A percentile compares a stretch with the other conserved stretches of the same genome.
Conservation (phyloP, 2,888 invertebrate genomes). For the Agonopterix subpropinquella region DNA sequence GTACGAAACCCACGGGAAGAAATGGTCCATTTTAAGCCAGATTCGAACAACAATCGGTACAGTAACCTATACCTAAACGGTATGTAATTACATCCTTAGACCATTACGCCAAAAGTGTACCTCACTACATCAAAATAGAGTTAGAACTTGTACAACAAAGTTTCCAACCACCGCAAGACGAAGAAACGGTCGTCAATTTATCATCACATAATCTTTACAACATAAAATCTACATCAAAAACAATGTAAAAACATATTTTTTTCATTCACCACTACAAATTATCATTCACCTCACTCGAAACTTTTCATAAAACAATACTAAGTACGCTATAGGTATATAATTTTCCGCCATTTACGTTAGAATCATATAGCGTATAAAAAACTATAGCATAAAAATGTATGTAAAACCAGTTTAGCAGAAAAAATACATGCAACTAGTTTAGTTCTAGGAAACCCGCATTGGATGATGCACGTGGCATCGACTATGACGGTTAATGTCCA, state of each 20-base stretch:
- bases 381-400: slow-evolving; percentile 5
- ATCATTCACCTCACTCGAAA: too few relatives aligned
- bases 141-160: neutral
- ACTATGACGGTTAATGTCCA: slow-evolving; percentile 14
- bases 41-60: too few relatives aligned
- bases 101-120: too few relatives aligned
- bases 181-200: neutral
- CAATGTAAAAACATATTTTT: too few relatives aligned
- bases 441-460: slow-evolving; percentile 40
- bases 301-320: neutral
- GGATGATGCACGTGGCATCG: slow-evolving; percentile 25
- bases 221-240: too few relatives aligned
- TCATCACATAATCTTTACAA: too few relatives aligned
- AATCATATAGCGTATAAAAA: slow-evolving; percentile 1
- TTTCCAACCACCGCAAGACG: neutral
- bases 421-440: slow-evolving; percentile 6
- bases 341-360: neutral
- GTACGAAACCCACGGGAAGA: too few relatives aligned
- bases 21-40: too few relatives aligned
- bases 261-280: too few relatives aligned
- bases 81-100: too few relatives aligned
- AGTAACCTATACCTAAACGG: too few relatives aligned
- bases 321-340: neutral
- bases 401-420: slow-evolving; percentile 7
- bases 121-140: neutral